A percentile compares a stretch with the other conserved stretches of the same genome.
Conservation (phyloP, 2,797 vertebrate species). For the Monodelphis domestica region DNA sequence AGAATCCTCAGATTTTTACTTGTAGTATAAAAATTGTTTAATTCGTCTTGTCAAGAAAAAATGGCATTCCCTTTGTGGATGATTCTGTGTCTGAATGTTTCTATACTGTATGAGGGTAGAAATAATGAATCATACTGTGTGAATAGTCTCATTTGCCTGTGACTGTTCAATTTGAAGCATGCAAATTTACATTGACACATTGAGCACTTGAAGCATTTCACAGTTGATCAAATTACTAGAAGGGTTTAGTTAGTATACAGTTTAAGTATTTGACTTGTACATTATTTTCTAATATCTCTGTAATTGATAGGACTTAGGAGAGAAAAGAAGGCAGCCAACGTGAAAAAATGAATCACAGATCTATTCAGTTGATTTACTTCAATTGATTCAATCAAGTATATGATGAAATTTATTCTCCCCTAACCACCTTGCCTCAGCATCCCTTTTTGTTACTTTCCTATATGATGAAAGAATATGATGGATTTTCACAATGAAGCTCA, state of each 20-base stretch:
- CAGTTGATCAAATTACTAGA: neutral
- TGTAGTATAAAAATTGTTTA: neutral
- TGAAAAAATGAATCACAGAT: neutral
- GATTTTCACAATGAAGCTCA: neutral
- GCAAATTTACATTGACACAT: neutral
- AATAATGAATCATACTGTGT: neutral
- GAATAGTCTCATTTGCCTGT: neutral
- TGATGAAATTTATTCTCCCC: neutral
- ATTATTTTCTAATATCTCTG: neutral
- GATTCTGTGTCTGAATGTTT: neutral
- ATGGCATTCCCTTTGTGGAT: neutral
- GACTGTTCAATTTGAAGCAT: neutral
- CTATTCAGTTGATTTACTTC: neutral
- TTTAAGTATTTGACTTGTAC: neutral
- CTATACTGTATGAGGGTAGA: neutral
- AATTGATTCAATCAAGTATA: neutral
- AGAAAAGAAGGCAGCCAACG: neutral
- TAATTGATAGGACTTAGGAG: neutral
- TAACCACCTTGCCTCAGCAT: neutral
- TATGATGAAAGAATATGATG: neutral
- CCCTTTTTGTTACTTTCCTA: neutral
- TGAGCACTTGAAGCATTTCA: neutral
- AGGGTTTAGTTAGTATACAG: neutral
- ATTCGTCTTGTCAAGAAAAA: neutral
- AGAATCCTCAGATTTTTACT: neutral